These are phyloP conservation scores for Eulemur albifrons DNA, from an alignment of 2,797 vertebrate genomes.

Conservation along the genomic window DNA sequence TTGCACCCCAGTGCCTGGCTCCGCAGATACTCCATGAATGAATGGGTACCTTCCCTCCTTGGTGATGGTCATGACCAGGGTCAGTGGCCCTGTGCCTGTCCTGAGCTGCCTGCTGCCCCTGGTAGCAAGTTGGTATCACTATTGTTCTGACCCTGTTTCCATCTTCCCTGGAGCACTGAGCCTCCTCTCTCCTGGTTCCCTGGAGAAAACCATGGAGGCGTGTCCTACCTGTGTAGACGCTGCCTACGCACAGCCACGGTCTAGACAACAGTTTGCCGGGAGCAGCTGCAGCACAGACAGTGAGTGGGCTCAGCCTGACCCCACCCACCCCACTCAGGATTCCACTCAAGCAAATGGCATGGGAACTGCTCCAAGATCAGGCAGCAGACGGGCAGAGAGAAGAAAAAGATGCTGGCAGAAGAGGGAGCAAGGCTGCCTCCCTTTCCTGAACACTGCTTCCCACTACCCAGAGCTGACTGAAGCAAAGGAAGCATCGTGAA, in stretches of 20 bases:
- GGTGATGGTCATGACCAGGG: background rate
- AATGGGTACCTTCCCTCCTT: background rate
- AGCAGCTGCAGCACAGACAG: constrained; percentile 53
- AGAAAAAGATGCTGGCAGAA: background rate
- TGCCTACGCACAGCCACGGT: constrained; percentile 42
- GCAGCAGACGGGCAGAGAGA: constrained; percentile 52
- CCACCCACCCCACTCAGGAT: background rate
- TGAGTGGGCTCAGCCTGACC: constrained; percentile 50
- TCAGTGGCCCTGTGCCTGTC: background rate
- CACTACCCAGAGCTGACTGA: background rate
- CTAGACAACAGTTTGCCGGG: constrained; percentile 69
- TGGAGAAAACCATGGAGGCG: background rate
- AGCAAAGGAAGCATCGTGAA: constrained; percentile 16
- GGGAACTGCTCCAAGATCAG: constrained; percentile 60
- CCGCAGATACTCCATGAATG: background rate
- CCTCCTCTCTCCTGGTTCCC: constrained; percentile 17
- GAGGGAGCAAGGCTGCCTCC: constrained; percentile 39
- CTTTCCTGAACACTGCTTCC: constrained; percentile 38
- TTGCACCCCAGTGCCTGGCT: background rate
- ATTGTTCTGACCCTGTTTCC: background rate
- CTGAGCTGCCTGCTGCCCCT: background rate
- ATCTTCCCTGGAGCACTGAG: background rate
- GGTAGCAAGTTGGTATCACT: background rate
- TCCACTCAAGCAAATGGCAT: constrained; percentile 21
- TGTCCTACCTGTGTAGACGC: background rate